Conservation (phyloP, 2,888 invertebrate species). For the Kuschelorhynchus macadamiae region DNA sequence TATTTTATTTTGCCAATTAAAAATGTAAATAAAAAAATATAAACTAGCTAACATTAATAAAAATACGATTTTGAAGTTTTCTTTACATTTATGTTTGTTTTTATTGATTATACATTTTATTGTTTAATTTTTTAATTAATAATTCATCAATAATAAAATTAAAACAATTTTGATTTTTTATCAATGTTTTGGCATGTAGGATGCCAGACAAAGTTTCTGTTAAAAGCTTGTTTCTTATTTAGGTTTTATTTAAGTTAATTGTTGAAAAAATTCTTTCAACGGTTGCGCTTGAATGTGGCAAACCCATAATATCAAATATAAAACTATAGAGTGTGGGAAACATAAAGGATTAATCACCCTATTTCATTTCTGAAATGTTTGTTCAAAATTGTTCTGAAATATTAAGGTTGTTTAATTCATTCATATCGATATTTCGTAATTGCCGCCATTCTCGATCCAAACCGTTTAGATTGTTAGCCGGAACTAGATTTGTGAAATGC, state of each 20-base stretch:
- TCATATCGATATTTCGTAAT: background rate
- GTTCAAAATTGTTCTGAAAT: background rate
- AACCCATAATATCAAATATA: no score
- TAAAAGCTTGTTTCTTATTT: constrained; percentile 2
- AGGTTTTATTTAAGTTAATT: constrained; percentile 5
- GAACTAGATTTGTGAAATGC: constrained; percentile 1
- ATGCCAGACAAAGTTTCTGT: background rate
- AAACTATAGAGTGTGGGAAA: background rate
- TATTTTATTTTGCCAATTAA: no score
- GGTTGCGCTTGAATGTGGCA: background rate
- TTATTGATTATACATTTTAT: no score
- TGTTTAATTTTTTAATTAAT: no score
- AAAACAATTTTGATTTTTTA: no score
- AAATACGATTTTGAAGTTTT: no score
- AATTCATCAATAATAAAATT: no score
- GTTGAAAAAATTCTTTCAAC: background rate
- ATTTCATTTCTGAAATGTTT: background rate
- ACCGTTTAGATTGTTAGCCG: background rate
- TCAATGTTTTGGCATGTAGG: background rate
- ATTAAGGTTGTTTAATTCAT: background rate
- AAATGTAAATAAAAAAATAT: no score
- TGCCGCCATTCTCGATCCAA: constrained; percentile 1
- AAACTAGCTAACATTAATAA: no score
- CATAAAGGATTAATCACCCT: background rate
- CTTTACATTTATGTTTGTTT: no score